Base-by-base conservation (phyloP, 1,140 invertebrate species). In the Odontomachus brunneus region DNA sequence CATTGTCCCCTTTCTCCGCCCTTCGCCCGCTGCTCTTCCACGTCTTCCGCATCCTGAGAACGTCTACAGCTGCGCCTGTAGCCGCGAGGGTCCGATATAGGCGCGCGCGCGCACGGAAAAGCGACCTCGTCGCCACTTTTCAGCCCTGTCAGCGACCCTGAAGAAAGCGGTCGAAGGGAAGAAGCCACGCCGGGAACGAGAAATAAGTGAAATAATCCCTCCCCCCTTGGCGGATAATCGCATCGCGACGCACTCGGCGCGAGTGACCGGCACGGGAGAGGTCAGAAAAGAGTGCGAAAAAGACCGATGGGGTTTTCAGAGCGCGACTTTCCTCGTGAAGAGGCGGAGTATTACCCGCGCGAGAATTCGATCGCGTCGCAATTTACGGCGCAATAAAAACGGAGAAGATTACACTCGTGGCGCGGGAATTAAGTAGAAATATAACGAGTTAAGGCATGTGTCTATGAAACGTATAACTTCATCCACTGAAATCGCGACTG, bases 41-140 rank as follows among this genome's bases (percentile, higher is more conserved):
- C 81, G 76, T 71, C 84, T 82, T 80, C 83, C 86, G 84, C 84
- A 73, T 86, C 86, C 90, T 91, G 76, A 91, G 91, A 92, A 92
- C 71, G 84, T 90, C 90, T 89, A 87, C 91, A 92, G 91, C 91
- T 92, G 91, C 86, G 87, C 73, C 85, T 87, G 84, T 82, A 65
- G 29, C 69, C 55, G 44, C 51, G 72, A 75, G 60, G 73, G 69
- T 65, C 49, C 73, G 81, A 76, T 48, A 59, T 49, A 12, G 2
- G 24, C 60, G 59, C 49, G 48, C 19, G 62, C 60, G 72, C n/a
- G 5, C 29, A 5, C 48, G 73, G 65, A 78, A 75, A 38, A 60
- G 59, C 72, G 73, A 76, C 73, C 63, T 65, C 65, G 63, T 33
- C 85, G 57, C 48, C 82, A 87, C 86, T 87, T 87, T 80, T 69